A percentile compares a stretch with the other conserved stretches of the same genome.
Conservation (phyloP, 2,888 invertebrate species). For the Philereme transversata region DNA sequence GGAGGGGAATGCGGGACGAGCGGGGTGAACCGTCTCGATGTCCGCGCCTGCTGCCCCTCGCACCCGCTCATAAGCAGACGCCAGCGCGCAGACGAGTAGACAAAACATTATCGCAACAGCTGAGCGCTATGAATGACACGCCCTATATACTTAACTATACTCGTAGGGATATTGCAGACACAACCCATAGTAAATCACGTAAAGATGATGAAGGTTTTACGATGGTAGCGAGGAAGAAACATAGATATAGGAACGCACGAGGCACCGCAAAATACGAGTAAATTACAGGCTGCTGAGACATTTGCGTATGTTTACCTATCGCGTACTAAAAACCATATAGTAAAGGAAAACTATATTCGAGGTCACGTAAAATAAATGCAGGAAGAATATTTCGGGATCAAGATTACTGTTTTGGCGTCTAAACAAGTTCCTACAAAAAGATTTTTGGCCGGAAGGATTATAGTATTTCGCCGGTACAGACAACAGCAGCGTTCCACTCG, state of each 20-base stretch:
- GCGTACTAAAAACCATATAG: slow-evolving; percentile 14
- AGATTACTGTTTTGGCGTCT: slow-evolving; percentile 9
- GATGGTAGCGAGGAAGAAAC: slow-evolving; percentile 14
- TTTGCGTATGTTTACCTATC: slow-evolving; percentile 23
- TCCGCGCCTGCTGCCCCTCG: not conserved
- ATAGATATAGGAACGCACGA: slow-evolving; percentile 21
- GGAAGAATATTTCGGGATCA: slow-evolving; percentile 20
- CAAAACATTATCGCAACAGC: not conserved
- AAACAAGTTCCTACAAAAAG: slow-evolving; percentile 20
- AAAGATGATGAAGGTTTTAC: not conserved
- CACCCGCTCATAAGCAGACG: not conserved
- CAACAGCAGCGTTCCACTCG: slow-evolving; percentile 12
- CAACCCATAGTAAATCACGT: not conserved
- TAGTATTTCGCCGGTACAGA: slow-evolving; percentile 12
- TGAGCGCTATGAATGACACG: not conserved
- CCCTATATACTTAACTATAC: slow-evolving; percentile 2
- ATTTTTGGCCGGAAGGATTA: slow-evolving; percentile 25
- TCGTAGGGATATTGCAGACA: slow-evolving; percentile 6
- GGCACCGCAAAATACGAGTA: slow-evolving; percentile 20
- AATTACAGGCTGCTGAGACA: slow-evolving; percentile 22
- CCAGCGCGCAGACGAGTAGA: not conserved
- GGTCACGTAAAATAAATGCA: slow-evolving; percentile 23
- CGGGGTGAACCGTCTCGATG: not conserved
- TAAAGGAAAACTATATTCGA: slow-evolving; percentile 16
- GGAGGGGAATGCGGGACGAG: not conserved